These are phyloP conservation scores for Sapayoa aenigma DNA, from an alignment of 2,113 vertebrate genomes.

Conservation along the genomic window DNA sequence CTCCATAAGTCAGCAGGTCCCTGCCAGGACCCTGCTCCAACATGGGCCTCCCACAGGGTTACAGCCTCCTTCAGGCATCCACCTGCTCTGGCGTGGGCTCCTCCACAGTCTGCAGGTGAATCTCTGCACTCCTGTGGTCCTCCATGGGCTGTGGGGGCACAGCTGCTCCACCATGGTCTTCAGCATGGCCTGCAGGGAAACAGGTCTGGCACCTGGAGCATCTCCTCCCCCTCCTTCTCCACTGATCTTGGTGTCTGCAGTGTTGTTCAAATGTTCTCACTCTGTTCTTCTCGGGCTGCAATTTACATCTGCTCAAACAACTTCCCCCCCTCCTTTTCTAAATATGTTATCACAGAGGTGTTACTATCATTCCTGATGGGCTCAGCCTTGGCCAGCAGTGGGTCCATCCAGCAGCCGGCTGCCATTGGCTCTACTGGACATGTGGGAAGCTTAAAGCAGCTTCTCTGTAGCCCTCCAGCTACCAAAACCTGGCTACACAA, in stretches of 20 bases:
- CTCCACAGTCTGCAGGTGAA: too few relatives aligned
- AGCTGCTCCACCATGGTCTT: too few relatives aligned
- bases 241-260: background rate
- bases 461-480: background rate
- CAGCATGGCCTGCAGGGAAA: background rate
- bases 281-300: background rate
- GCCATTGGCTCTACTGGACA: background rate
- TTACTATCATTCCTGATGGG: background rate
- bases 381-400: background rate
- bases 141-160: background rate
- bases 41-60: background rate
- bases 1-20: background rate
- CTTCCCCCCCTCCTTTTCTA: too few relatives aligned
- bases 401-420: background rate
- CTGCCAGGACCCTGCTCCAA: background rate
- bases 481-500: background rate
- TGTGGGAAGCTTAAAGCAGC: background rate
- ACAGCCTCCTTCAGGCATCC: background rate
- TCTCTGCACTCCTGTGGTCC: too few relatives aligned
- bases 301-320: background rate
- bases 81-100: background rate
- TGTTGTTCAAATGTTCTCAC: background rate
- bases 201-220: background rate
- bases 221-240: background rate
- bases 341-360: background rate